Evolutionary conservation across 2,113 vertebrate genomes (phyloP).

Genomic region (Ciconia stormi): DNA sequence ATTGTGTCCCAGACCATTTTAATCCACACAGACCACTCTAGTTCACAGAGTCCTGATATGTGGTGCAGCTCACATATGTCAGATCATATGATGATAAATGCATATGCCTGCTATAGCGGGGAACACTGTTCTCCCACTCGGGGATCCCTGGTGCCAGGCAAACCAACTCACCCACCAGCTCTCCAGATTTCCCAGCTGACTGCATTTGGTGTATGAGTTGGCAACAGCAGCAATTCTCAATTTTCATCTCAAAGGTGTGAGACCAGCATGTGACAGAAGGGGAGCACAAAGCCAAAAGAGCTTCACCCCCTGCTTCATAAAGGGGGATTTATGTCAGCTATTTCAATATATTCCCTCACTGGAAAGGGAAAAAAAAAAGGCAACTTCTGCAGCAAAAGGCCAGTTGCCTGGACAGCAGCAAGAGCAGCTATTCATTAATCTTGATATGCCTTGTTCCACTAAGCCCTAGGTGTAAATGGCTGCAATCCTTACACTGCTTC

Average conservation of each 20-base stretch:
- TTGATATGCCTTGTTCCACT: neutral
- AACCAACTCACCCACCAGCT: neutral
- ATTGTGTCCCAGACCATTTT: neutral
- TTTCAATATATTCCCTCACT: neutral
- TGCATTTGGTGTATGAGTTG: neutral
- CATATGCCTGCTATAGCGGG: neutral
- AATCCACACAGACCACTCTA: neutral
- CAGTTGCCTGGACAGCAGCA: neutral
- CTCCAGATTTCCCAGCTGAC: neutral
- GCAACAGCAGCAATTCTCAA: neutral
- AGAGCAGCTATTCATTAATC: neutral
- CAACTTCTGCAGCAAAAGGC: neutral
- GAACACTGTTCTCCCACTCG: neutral
- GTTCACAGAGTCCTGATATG: neutral
- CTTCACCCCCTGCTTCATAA: neutral
- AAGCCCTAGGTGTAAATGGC: neutral
- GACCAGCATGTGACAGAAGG: neutral
- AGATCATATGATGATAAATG: neutral
- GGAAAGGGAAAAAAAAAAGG: accelerated
- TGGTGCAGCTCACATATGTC: neutral
- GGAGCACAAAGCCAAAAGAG: neutral
- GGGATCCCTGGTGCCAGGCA: neutral
- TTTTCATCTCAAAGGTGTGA: neutral
- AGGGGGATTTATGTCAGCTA: neutral
- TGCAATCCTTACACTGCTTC: neutral